Conservation (phyloP, 2,113 vertebrate species). For the Paedocypris sp. region DNA sequence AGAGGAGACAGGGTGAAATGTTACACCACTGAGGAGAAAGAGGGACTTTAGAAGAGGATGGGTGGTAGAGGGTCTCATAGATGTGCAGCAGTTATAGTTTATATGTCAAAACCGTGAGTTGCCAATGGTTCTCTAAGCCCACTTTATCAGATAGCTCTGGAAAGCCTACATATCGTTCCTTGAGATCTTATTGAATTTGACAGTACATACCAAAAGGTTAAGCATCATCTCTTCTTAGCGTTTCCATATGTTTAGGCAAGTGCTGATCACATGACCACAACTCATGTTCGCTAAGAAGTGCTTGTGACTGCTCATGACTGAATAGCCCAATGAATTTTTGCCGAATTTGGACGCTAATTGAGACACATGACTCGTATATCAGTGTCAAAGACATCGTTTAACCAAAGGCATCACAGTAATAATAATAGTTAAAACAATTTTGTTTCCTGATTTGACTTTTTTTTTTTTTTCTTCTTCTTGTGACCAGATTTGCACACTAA, state of each 20-base stretch:
- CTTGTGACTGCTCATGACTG: conserved; percentile 13
- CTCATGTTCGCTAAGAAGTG: background rate
- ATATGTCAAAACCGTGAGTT: background rate
- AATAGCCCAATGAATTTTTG: conserved; percentile 15
- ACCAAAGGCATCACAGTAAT: too few species aligned
- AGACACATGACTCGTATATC: background rate
- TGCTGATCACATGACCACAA: conserved; percentile 12
- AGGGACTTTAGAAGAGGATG: conserved; percentile 6
- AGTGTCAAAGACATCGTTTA: too few species aligned
- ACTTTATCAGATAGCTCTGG: too few species aligned
- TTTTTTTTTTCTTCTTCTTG: too few species aligned
- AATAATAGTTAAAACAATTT: too few species aligned
- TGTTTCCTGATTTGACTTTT: too few species aligned
- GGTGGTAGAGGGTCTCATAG: background rate
- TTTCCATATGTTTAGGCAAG: background rate
- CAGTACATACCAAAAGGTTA: background rate
- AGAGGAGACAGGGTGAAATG: conserved; percentile 56
- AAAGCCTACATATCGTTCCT: background rate
- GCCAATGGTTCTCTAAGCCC: background rate
- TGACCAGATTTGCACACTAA: too few species aligned
- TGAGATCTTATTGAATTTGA: background rate
- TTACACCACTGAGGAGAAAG: conserved; percentile 27
- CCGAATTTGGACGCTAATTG: background rate
- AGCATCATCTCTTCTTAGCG: background rate
- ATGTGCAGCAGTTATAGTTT: conserved; percentile 8